phyloP scores from a whole-genome alignment of 1,140 invertebrate species.

The Bicyclus anynana region DNA sequence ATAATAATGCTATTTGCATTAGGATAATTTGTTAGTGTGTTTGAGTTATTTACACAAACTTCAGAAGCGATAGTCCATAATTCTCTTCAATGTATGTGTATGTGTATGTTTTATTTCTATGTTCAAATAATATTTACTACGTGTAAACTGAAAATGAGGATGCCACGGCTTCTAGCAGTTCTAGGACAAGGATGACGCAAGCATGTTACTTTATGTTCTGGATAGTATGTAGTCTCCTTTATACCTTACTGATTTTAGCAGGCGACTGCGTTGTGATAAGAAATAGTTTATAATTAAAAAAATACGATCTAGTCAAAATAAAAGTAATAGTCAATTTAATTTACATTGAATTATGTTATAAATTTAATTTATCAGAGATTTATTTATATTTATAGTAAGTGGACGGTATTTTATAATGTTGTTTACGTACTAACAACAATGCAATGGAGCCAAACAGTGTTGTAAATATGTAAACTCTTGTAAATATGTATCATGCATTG shows the following conservation, averaged over 20 bases:
- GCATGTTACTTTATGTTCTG: too few species aligned
- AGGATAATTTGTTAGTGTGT: too few species aligned
- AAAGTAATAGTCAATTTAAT: slow-evolving; percentile 29
- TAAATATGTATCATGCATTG: slow-evolving; percentile 59
- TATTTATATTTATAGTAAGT: slow-evolving; percentile 30
- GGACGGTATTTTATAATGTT: slow-evolving; percentile 30
- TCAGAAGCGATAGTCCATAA: too few species aligned
- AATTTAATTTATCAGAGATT: slow-evolving; percentile 34
- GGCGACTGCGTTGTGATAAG: slow-evolving; percentile 38
- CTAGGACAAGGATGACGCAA: too few species aligned
- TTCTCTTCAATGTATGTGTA: too few species aligned
- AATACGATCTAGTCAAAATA: slow-evolving; percentile 34
- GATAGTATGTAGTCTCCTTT: too few species aligned
- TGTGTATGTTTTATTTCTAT: too few species aligned
- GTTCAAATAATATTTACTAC: too few species aligned
- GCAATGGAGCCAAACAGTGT: slow-evolving; percentile 26
- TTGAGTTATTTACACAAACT: too few species aligned
- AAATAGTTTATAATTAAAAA: slow-evolving; percentile 29
- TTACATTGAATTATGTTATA: slow-evolving; percentile 24
- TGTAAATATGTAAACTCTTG: slow-evolving; percentile 64
- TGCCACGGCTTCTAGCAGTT: too few species aligned
- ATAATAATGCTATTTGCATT: too few species aligned
- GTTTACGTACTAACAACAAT: slow-evolving; percentile 14
- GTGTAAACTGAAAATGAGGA: too few species aligned
- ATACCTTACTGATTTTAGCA: slow-evolving; percentile 27